A percentile compares a stretch with the other conserved stretches of the same genome.
Conservation (phyloP, 2,888 invertebrate species). For the Prostheceraeus crozeri region DNA sequence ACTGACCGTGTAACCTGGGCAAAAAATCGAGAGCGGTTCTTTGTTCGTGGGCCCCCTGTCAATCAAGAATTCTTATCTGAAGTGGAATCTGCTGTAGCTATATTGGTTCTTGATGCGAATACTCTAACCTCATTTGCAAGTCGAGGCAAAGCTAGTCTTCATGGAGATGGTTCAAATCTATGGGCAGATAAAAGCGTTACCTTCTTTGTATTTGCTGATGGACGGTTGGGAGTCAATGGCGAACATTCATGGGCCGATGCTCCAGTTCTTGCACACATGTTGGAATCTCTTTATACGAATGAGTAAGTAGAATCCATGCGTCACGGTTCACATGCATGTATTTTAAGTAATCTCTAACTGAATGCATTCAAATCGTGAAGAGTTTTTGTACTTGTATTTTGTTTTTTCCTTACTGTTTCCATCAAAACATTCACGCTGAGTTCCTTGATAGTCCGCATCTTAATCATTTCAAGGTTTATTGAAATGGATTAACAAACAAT, state of each 20-base stretch:
- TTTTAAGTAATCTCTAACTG: neutral
- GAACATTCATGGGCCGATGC: conserved; percentile 60
- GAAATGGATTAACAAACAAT: too few species aligned
- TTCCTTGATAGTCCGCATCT: too few species aligned
- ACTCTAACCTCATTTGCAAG: conserved; percentile 48
- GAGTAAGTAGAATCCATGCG: conserved; percentile 56
- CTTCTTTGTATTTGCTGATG: conserved; percentile 56
- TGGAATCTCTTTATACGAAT: conserved; percentile 57
- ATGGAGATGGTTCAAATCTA: conserved; percentile 56
- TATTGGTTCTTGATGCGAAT: conserved; percentile 51
- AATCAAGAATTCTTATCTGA: conserved; percentile 56
- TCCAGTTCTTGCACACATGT: conserved; percentile 58
- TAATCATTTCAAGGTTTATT: too few species aligned
- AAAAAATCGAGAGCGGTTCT: conserved; percentile 51
- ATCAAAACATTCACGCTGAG: too few species aligned
- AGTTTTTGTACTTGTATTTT: too few species aligned
- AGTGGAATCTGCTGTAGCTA: conserved; percentile 57
- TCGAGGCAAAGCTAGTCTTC: conserved; percentile 55
- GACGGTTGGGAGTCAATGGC: conserved; percentile 58
- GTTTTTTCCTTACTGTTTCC: too few species aligned
- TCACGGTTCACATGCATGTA: too few species aligned
- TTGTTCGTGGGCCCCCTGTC: conserved; percentile 48
- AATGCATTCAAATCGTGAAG: too few species aligned
- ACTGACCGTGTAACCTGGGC: conserved; percentile 58
- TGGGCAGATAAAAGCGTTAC: conserved; percentile 60